Evolutionary conservation across 2,888 invertebrate genomes (phyloP).

Genomic region (Drosophila tanythrix): DNA sequence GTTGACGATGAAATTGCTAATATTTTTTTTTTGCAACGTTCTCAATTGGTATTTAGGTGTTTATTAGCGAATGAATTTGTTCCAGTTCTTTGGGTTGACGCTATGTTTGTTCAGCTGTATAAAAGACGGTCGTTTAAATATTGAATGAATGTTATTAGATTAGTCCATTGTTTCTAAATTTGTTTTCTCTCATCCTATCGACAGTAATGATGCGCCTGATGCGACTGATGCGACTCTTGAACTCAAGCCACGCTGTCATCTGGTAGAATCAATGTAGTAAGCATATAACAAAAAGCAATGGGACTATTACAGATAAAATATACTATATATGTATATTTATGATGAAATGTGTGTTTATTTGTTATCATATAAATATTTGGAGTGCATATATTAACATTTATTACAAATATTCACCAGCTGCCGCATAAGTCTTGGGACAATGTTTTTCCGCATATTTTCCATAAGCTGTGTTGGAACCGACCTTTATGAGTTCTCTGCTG

Average conservation of each 20-base stretch:
- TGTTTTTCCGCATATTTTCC: conserved; percentile 72
- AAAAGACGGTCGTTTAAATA: not conserved
- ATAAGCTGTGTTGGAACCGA: conserved; percentile 78
- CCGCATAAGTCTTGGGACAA: conserved; percentile 81
- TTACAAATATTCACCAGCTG: conserved; percentile 74
- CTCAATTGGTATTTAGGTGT: not conserved
- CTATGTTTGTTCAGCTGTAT: not conserved
- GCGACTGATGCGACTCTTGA: not conserved
- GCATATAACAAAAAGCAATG: not conserved
- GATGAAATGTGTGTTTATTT: not conserved
- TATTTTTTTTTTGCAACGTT: not conserved
- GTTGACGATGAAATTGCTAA: too few relatives aligned
- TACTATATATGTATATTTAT: not conserved
- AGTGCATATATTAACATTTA: not conserved
- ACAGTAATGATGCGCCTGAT: too few relatives aligned
- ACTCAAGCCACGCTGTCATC: not conserved
- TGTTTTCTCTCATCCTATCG: not conserved
- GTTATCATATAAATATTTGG: conserved; percentile 35
- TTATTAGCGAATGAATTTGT: not conserved
- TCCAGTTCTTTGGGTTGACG: not conserved
- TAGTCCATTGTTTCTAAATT: not conserved
- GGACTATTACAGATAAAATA: not conserved
- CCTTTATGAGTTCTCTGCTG: conserved; percentile 54
- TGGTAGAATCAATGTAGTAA: not conserved
- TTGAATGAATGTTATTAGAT: not conserved